These are phyloP conservation scores for Erethizon dorsatum DNA, from an alignment of 2,797 vertebrate genomes.

Conservation along the genomic window DNA sequence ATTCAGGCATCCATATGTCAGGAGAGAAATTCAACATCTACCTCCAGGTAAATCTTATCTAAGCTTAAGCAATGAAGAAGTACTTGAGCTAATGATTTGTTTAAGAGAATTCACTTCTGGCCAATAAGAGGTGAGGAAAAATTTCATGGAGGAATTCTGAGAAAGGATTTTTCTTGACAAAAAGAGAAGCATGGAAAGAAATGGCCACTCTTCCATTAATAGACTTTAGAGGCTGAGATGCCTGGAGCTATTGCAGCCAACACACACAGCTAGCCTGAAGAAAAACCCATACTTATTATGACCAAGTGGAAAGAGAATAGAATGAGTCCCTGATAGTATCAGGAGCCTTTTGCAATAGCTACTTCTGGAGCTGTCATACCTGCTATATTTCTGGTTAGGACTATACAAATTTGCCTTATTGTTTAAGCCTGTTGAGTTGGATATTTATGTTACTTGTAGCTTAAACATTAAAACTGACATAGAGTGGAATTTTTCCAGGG, in stretches of 20 bases:
- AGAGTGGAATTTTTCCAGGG: neutral
- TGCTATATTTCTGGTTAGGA: neutral
- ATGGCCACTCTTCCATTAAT: neutral
- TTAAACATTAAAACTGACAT: slow-evolving; percentile 29
- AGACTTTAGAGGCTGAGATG: neutral
- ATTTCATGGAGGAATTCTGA: neutral
- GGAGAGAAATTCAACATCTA: neutral
- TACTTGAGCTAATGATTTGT: neutral
- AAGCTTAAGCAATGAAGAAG: neutral
- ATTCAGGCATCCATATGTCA: neutral
- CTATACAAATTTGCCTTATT: neutral
- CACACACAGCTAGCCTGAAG: neutral
- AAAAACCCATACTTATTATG: neutral
- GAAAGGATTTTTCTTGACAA: neutral
- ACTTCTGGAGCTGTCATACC: neutral
- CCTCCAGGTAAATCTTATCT: neutral
- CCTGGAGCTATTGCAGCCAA: neutral
- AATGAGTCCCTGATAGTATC: neutral
- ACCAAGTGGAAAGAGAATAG: neutral
- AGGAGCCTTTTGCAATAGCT: neutral
- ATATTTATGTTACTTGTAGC: neutral
- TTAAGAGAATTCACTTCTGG: slow-evolving; percentile 28
- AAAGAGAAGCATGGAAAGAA: neutral
- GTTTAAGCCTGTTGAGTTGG: neutral
- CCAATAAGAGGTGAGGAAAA: neutral